Conservation (phyloP, 2,113 vertebrate genomes). For the Ginglymostoma cirratum region DNA sequence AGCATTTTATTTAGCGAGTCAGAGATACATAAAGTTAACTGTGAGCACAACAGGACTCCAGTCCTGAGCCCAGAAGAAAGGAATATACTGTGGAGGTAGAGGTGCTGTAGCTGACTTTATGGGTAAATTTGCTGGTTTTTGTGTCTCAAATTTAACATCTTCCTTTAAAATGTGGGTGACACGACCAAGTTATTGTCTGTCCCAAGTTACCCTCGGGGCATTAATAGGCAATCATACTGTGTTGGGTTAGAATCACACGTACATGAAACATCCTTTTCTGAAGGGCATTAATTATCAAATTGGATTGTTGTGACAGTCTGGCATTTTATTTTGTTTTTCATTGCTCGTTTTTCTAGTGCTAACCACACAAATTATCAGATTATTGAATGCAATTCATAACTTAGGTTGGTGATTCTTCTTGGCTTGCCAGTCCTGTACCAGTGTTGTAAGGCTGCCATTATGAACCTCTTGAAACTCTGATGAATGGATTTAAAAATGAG, state of each 20-base stretch:
- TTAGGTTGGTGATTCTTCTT: neutral
- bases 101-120: neutral
- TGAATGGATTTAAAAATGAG: neutral
- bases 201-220: neutral
- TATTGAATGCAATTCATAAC: neutral
- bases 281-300: neutral
- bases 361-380: neutral
- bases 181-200: neutral
- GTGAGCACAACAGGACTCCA: neutral
- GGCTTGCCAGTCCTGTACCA: neutral
- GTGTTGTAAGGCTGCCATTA: neutral
- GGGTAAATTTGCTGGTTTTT: neutral
- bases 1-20: neutral
- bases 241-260: neutral
- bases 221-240: neutral
- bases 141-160: neutral
- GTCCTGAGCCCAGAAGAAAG: neutral
- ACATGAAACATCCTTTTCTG: neutral
- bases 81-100: neutral
- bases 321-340: neutral
- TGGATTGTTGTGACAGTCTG: neutral
- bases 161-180: neutral
- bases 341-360: neutral
- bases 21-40: neutral
- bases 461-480: neutral